These are phyloP conservation scores for Trichomycterus rosablanca DNA, from an alignment of 2,113 vertebrate species.

Conservation along the genomic window DNA sequence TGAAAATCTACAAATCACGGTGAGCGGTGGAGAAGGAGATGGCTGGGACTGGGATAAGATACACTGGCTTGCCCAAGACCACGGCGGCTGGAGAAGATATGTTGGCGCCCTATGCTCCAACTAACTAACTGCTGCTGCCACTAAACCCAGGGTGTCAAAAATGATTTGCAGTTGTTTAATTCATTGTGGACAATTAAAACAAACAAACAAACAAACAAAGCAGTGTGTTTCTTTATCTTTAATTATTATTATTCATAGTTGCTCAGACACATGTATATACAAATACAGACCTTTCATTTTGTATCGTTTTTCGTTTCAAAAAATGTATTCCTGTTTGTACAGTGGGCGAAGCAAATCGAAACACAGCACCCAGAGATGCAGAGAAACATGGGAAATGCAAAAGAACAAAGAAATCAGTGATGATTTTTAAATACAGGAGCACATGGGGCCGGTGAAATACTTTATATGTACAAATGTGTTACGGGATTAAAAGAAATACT, in stretches of 20 bases:
- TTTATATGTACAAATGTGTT: slow-evolving; percentile 76
- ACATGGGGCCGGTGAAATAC: slow-evolving; percentile 69
- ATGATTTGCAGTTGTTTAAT: too few relatives aligned
- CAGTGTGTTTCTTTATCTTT: slow-evolving; percentile 66
- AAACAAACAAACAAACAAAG: slow-evolving; percentile 49
- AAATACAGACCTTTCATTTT: slow-evolving; percentile 84
- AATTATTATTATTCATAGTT: slow-evolving; percentile 90
- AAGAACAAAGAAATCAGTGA: slow-evolving; percentile 44
- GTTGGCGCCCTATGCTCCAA: too few relatives aligned
- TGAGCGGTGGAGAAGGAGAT: too few relatives aligned
- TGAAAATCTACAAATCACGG: too few relatives aligned
- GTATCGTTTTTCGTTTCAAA: slow-evolving; percentile 61
- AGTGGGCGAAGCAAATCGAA: slow-evolving; percentile 86
- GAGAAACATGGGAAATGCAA: slow-evolving; percentile 64
- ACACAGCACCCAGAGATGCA: slow-evolving; percentile 81
- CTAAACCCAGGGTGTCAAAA: too few relatives aligned
- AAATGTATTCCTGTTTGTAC: slow-evolving; percentile 75
- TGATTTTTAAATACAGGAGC: slow-evolving; percentile 60
- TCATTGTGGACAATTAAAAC: too few relatives aligned
- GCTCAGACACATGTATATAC: slow-evolving; percentile 99
- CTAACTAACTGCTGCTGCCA: too few relatives aligned
- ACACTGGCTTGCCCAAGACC: too few relatives aligned
- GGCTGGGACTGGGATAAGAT: too few relatives aligned
- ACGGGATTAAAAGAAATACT: slow-evolving; percentile 14
- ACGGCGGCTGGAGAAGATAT: too few relatives aligned